phyloP scores from a whole-genome alignment of 1,140 invertebrate genomes.

The Pogonomyrmex barbatus region DNA sequence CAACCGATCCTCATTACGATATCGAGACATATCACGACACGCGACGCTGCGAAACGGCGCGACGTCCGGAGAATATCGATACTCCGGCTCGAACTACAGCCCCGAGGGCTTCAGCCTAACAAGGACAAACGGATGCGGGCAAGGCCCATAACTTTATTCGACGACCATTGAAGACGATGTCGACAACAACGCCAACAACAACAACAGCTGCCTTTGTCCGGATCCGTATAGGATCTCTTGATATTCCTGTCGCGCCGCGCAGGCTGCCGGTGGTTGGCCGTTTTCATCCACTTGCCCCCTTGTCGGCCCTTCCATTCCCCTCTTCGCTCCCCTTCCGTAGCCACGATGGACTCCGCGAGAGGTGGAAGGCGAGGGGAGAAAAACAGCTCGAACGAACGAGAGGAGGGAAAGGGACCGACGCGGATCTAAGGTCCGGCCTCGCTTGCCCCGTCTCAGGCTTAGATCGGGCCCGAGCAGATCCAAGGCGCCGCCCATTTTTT shows the following conservation, averaged over 20 bases:
- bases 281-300: slow-evolving; percentile 68
- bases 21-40: slow-evolving; percentile 52
- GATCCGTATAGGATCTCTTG: slow-evolving; percentile 77
- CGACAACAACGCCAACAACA: slow-evolving; percentile 62
- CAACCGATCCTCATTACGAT: slow-evolving; percentile 50
- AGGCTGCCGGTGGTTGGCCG: slow-evolving; percentile 77
- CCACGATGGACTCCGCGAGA: slow-evolving; percentile 9
- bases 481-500: slow-evolving; percentile 85
- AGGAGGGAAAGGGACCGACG: slow-evolving; percentile 69
- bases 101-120: slow-evolving; percentile 50
- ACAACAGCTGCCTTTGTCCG: slow-evolving; percentile 64
- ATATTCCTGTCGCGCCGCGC: slow-evolving; percentile 82
- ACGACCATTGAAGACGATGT: slow-evolving; percentile 65
- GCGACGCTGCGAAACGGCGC: slow-evolving; percentile 1
- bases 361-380: slow-evolving; percentile 31
- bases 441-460: slow-evolving; percentile 68
- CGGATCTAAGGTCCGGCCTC: slow-evolving; percentile 79
- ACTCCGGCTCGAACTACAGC: background rate
- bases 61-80: slow-evolving; percentile 44
- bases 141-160: slow-evolving; percentile 71
- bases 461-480: slow-evolving; percentile 76
- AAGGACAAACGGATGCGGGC: slow-evolving; percentile 69
- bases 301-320: slow-evolving; percentile 48
- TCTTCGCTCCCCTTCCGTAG: background rate
- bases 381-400: slow-evolving; percentile 6